A percentile compares a stretch with the other conserved stretches of the same genome.
phyloP scores from a whole-genome alignment of 2,797 vertebrate species.

The Enteromius fasciolatus region DNA sequence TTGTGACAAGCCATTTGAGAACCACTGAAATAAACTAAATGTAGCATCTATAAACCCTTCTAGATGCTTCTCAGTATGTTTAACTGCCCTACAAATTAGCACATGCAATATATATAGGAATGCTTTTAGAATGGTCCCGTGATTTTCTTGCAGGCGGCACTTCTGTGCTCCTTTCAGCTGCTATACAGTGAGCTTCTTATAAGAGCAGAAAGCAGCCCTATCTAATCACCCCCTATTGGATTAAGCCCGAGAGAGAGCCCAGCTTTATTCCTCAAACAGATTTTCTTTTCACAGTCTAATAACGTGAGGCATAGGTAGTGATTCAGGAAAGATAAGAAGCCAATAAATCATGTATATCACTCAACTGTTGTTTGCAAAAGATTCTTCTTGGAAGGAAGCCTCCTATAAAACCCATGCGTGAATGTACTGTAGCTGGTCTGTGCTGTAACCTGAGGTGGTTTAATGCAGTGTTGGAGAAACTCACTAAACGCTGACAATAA shows the following conservation, averaged over 20 bases:
- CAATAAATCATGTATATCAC: slow-evolving; percentile 45
- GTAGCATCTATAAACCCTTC: slow-evolving; percentile 1
- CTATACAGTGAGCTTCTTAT: slow-evolving; percentile 78
- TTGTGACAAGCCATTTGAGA: neutral
- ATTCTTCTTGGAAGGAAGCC: neutral
- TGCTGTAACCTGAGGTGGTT: neutral
- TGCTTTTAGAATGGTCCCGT: slow-evolving; percentile 72
- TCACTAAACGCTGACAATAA: neutral
- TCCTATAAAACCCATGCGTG: neutral
- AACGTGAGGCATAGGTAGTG: slow-evolving; percentile 30
- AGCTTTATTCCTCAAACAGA: slow-evolving; percentile 36
- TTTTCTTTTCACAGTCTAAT: slow-evolving; percentile 41
- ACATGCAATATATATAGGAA: slow-evolving; percentile 64
- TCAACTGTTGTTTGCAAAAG: neutral
- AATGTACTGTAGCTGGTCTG: neutral
- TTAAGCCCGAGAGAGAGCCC: slow-evolving; percentile 70
- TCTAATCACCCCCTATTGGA: slow-evolving; percentile 74
- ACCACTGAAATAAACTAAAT: slow-evolving; percentile 35
- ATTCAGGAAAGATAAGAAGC: slow-evolving; percentile 39
- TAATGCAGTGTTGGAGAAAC: neutral
- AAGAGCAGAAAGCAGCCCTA: slow-evolving; percentile 74
- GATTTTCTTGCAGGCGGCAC: slow-evolving; percentile 66
- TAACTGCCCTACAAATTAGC: slow-evolving; percentile 52
- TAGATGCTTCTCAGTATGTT: slow-evolving; percentile 18
- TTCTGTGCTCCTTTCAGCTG: slow-evolving; percentile 69